A percentile compares a stretch with the other conserved stretches of the same genome.
These are phyloP conservation scores for Drosophila erecta DNA, from an alignment of 1,140 invertebrate genomes.

Conservation along the genomic window DNA sequence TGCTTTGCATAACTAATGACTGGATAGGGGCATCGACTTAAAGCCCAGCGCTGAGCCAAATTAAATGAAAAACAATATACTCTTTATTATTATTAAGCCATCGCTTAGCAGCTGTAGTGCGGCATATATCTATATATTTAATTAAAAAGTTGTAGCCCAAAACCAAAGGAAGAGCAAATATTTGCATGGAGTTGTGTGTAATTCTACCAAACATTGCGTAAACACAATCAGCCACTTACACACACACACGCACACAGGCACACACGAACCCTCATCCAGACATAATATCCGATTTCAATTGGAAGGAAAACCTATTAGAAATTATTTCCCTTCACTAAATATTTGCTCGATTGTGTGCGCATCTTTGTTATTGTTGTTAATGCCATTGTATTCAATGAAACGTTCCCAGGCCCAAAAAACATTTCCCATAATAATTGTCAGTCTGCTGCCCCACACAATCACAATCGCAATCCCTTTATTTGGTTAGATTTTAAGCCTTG, in stretches of 20 bases:
- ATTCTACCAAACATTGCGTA: slow-evolving; percentile 56
- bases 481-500: slow-evolving; percentile 61
- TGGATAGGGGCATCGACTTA: slow-evolving; percentile 22
- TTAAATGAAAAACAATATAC: slow-evolving; percentile 40
- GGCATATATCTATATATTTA: slow-evolving; percentile 43
- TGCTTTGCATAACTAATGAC: slow-evolving; percentile 64
- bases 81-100: slow-evolving; percentile 44
- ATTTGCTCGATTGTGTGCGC: slow-evolving; percentile 59
- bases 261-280: slow-evolving; percentile 23
- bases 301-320: slow-evolving; percentile 77
- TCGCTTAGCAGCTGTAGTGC: slow-evolving; percentile 27
- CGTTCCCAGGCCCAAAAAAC: slow-evolving; percentile 34
- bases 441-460: slow-evolving; percentile 22
- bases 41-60: slow-evolving; percentile 11
- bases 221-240: slow-evolving; percentile 33
- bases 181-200: slow-evolving; percentile 47
- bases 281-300: slow-evolving; percentile 74
- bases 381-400: slow-evolving; percentile 59
- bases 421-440: slow-evolving; percentile 51
- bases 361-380: slow-evolving; percentile 50
- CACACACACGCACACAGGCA: slow-evolving; percentile 5
- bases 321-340: slow-evolving; percentile 75
- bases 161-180: slow-evolving; percentile 36
- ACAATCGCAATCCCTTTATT: slow-evolving; percentile 22
- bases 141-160: slow-evolving; percentile 61